A percentile compares a stretch with the other conserved stretches of the same genome.
Evolutionary conservation across 2,888 invertebrate species (phyloP).

Genomic region (Physocephala rufipes): DNA sequence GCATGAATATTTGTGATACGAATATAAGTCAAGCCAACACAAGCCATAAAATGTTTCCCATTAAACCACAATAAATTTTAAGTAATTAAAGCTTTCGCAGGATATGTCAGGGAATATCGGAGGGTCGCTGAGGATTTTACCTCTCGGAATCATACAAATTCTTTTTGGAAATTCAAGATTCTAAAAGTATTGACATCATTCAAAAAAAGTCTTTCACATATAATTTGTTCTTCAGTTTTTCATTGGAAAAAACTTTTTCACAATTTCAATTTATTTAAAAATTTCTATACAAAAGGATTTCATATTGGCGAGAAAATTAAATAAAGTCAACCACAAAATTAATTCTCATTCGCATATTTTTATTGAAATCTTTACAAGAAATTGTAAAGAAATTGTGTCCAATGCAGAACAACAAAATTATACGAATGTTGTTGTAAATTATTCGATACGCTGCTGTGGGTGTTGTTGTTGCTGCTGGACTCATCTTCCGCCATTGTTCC

Average conservation of each 20-base stretch:
- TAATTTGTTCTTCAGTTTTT: neutral
- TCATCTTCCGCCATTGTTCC: neutral
- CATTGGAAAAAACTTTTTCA: too few relatives aligned
- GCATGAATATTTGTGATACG: neutral
- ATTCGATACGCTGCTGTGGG: neutral
- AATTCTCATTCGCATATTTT: neutral
- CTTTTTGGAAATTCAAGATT: too few relatives aligned
- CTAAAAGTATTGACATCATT: too few relatives aligned
- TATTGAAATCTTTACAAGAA: neutral
- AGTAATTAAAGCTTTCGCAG: too few relatives aligned
- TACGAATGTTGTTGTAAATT: neutral
- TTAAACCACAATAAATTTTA: too few relatives aligned
- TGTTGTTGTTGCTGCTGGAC: neutral
- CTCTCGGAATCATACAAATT: too few relatives aligned
- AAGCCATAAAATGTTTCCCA: neutral
- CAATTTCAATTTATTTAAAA: neutral
- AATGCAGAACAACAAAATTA: neutral
- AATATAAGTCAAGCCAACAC: neutral
- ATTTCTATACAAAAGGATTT: neutral
- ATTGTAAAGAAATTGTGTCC: conserved; percentile 2
- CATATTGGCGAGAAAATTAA: neutral
- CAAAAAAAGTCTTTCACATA: neutral
- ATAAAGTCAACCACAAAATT: neutral
- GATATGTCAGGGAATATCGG: too few relatives aligned
- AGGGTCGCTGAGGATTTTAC: too few relatives aligned